Evolutionary conservation across 2,888 invertebrate species (phyloP).

Genomic region (Mythimna pallens): DNA sequence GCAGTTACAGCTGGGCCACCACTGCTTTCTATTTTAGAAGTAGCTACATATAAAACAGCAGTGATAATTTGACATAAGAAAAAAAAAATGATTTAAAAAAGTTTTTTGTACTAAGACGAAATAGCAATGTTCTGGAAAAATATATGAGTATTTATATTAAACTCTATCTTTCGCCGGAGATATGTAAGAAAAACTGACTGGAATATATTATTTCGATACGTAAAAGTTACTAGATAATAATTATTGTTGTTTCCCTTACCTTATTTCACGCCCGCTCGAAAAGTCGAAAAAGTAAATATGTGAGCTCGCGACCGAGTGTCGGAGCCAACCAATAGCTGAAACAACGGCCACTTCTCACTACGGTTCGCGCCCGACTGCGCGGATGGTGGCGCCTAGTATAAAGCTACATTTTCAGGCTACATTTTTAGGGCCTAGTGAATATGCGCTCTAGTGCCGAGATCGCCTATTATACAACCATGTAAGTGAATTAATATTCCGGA

Average conservation of each 20-base stretch:
- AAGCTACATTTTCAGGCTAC: not conserved
- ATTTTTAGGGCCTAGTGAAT: not conserved
- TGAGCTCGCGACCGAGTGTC: not conserved
- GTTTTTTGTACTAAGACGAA: no score
- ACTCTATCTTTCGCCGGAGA: no score
- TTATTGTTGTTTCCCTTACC: not conserved
- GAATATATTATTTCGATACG: no score
- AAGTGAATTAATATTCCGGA: not conserved
- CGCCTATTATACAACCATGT: not conserved
- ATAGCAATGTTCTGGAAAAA: no score
- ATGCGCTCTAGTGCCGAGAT: not conserved
- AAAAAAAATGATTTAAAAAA: no score
- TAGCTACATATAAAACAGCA: no score
- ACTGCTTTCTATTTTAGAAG: no score
- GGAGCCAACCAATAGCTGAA: not conserved
- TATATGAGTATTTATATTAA: no score
- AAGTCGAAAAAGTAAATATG: not conserved
- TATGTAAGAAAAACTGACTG: not conserved
- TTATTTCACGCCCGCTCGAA: not conserved
- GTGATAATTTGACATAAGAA: no score
- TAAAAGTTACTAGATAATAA: no score
- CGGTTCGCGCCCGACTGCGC: constrained; percentile 3
- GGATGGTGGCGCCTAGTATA: not conserved
- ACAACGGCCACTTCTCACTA: not conserved
- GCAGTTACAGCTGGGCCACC: no score